phyloP scores from a whole-genome alignment of 2,113 vertebrate species.

The Dolichallabes microphthalmus region DNA sequence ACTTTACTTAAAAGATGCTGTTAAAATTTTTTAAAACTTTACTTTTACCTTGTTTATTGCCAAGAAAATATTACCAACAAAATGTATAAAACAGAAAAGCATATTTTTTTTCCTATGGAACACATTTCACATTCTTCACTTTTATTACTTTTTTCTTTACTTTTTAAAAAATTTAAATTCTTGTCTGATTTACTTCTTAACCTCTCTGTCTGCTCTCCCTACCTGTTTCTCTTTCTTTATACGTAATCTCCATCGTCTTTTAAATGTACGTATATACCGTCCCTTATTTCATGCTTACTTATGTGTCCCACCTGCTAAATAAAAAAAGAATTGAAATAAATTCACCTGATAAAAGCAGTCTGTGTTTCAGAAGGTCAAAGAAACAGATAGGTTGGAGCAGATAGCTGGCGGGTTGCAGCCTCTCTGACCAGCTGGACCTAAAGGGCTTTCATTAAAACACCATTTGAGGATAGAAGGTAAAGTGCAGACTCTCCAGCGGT shows the following conservation, averaged over 20 bases:
- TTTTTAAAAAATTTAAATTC: no score
- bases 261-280: neutral
- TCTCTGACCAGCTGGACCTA: neutral
- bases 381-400: neutral
- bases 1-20: no score
- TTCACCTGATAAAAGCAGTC: neutral
- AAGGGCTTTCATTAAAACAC: slow-evolving; percentile 31
- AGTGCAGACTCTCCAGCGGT: slow-evolving; percentile 43
- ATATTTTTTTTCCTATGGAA: no score
- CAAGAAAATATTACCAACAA: no score
- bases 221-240: neutral
- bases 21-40: no score
- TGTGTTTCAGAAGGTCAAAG: neutral
- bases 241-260: neutral
- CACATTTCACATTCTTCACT: neutral
- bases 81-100: no score
- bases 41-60: no score
- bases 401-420: neutral
- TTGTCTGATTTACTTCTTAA: neutral
- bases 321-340: neutral
- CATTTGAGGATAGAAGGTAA: slow-evolving; percentile 33
- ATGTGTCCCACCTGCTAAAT: neutral
- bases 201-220: neutral
- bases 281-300: neutral
- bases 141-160: neutral